Percentiles rank a stretch among this genome's conserved stretches.
Evolutionary conservation across 2,113 vertebrate species (phyloP).

Genomic region (Strix uralensis): DNA sequence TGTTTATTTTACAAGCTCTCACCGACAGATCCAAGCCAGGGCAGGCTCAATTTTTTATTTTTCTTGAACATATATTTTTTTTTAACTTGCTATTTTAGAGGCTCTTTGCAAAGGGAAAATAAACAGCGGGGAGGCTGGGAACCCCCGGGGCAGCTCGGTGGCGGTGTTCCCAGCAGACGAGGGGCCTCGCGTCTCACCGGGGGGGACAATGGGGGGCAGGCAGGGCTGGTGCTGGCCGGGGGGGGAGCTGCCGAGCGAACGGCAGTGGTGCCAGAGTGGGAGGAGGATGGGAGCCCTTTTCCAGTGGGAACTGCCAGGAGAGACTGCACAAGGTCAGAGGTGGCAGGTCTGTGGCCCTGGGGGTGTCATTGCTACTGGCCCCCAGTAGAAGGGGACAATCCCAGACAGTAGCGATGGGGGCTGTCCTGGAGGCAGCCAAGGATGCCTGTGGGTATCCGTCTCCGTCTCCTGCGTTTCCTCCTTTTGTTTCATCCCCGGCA

Average conservation of each 20-base stretch:
- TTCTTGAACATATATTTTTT: not conserved
- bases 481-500: slow-evolving; percentile 18
- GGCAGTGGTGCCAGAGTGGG: not conserved
- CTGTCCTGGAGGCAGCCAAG: not conserved
- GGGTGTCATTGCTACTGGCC: not conserved
- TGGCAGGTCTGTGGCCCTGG: not conserved
- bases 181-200: not conserved
- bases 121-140: slow-evolving; percentile 52
- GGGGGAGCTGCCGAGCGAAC: not conserved
- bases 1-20: slow-evolving; percentile 63
- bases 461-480: slow-evolving; percentile 30
- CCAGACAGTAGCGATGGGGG: not conserved
- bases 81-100: slow-evolving; percentile 37
- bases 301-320: not conserved
- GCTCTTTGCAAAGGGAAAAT: slow-evolving; percentile 56
- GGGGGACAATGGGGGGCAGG: not conserved
- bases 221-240: not conserved
- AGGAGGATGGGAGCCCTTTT: not conserved
- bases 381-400: not conserved
- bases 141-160: not conserved
- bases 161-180: not conserved
- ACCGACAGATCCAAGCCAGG: not conserved
- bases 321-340: not conserved
- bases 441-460: not conserved
- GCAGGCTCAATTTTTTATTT: slow-evolving; percentile 12